Percentiles rank a stretch among this genome's conserved stretches.
phyloP scores from a whole-genome alignment of 2,797 vertebrate species.

The Labeo calbasu region DNA sequence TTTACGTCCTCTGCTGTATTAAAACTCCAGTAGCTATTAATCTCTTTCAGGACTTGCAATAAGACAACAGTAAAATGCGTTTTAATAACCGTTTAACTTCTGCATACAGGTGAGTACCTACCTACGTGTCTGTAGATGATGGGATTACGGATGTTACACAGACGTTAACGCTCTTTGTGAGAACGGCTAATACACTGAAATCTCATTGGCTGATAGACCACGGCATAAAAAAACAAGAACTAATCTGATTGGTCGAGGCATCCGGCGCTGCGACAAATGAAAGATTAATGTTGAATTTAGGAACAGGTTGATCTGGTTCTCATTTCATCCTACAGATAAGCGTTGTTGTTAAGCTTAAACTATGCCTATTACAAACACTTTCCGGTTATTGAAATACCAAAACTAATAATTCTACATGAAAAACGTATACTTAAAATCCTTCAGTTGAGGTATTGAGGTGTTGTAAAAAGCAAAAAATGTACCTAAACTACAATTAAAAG shows the following conservation, averaged over 20 bases:
- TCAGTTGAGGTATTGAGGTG: not conserved
- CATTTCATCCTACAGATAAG: too few relatives aligned
- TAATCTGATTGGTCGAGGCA: conserved; percentile 41
- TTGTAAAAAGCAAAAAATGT: too few relatives aligned
- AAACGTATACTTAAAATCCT: not conserved
- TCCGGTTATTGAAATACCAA: not conserved
- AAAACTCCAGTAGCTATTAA: not conserved
- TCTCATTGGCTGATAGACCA: conserved; percentile 66
- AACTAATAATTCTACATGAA: not conserved
- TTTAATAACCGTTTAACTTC: not conserved
- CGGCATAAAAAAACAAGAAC: conserved; percentile 22
- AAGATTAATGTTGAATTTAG: not conserved
- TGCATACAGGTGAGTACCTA: not conserved
- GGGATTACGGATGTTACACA: conserved; percentile 37
- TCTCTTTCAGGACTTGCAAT: not conserved
- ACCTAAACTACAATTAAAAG: not conserved
- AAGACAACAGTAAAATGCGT: not conserved
- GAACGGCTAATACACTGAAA: not conserved
- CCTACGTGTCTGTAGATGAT: not conserved
- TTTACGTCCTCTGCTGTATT: not conserved
- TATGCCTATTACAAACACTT: not conserved
- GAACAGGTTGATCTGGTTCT: conserved; percentile 3
- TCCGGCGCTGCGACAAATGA: not conserved
- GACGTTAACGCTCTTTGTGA: conserved; percentile 19
- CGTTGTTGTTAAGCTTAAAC: not conserved